Percentiles rank a stretch among this genome's conserved stretches.
These are phyloP conservation scores for Micropoecilia bifurca DNA, from an alignment of 2,797 vertebrate species.

Conservation along the genomic window DNA sequence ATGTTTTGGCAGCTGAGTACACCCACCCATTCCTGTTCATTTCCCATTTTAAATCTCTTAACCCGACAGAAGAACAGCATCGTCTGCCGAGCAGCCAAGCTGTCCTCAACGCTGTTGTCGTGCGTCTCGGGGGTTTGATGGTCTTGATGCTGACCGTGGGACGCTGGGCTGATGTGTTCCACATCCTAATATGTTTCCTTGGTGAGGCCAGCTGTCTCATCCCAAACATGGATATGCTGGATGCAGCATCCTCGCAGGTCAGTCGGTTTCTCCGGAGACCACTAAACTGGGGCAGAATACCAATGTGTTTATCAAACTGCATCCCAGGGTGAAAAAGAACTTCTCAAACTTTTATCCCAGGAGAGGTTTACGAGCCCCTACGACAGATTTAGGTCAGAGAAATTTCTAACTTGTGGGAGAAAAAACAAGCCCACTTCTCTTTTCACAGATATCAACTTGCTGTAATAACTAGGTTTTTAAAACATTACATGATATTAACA, in stretches of 20 bases:
- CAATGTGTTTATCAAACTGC: slow-evolving; percentile 56
- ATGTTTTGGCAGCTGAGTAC: neutral
- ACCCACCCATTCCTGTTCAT: neutral
- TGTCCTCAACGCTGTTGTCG: slow-evolving; percentile 82
- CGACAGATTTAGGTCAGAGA: slow-evolving; percentile 69
- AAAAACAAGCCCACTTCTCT: neutral
- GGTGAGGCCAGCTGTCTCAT: slow-evolving; percentile 90
- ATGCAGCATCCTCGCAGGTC: slow-evolving; percentile 83
- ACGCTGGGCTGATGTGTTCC: slow-evolving; percentile 88
- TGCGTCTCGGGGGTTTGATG: slow-evolving; percentile 89
- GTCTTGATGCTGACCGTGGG: slow-evolving; percentile 93
- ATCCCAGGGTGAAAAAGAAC: slow-evolving; percentile 53
- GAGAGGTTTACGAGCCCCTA: slow-evolving; percentile 52
- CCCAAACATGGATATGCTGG: slow-evolving; percentile 78
- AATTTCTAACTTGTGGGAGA: slow-evolving; percentile 30
- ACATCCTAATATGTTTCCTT: slow-evolving; percentile 86
- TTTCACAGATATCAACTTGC: neutral
- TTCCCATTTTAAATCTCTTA: slow-evolving; percentile 15
- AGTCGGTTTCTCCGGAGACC: slow-evolving; percentile 49
- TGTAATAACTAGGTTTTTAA: neutral
- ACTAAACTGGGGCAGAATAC: slow-evolving; percentile 62
- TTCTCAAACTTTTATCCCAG: slow-evolving; percentile 60
- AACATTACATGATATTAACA: neutral
- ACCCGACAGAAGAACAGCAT: slow-evolving; percentile 84
- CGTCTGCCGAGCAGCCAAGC: slow-evolving; percentile 66